Evolutionary conservation across 2,888 invertebrate species (phyloP).

Genomic region (Caenorhabditis doughertyi): DNA sequence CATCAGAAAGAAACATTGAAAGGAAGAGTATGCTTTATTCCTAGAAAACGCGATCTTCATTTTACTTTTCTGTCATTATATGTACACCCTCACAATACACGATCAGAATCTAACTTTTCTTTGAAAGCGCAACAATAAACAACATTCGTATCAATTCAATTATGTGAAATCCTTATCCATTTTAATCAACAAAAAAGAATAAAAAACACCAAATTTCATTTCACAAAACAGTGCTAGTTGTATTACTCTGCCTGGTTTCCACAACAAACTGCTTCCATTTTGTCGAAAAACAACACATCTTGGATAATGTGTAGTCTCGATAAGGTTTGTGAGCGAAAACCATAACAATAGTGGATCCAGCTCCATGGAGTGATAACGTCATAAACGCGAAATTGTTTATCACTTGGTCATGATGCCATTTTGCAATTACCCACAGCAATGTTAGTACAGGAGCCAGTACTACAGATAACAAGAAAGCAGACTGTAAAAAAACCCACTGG

Average conservation of each 20-base stretch:
- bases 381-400: background rate
- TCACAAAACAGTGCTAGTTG: too few species aligned
- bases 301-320: background rate
- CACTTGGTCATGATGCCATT: background rate
- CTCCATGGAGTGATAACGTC: background rate
- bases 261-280: background rate
- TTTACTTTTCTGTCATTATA: too few species aligned
- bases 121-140: too few species aligned
- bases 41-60: too few species aligned
- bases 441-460: background rate
- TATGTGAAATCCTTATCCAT: too few species aligned
- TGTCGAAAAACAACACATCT: background rate
- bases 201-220: background rate
- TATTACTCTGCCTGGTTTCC: too few species aligned
- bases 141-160: too few species aligned
- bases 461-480: background rate
- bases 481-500: background rate
- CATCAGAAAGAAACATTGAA: too few species aligned
- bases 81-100: too few species aligned
- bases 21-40: too few species aligned
- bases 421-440: background rate
- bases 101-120: too few species aligned
- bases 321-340: conserved; percentile 18
- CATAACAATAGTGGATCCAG: conserved; percentile 14
- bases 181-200: too few species aligned